Conservation (phyloP, 2,888 invertebrate species). For the Coenonympha glycerion region DNA sequence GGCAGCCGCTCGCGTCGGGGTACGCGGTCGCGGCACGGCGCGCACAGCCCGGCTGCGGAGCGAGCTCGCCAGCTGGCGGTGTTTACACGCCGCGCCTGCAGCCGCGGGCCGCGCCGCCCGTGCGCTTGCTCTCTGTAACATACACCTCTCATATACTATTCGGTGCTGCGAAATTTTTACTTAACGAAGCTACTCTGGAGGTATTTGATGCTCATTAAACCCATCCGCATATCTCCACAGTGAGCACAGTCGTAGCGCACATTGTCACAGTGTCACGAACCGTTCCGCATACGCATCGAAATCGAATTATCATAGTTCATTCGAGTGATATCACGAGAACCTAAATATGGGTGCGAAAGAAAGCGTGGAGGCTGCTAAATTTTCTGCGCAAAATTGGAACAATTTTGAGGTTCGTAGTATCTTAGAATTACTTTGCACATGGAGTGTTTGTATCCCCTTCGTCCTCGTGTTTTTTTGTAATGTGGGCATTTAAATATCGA, state of each 20-base stretch:
- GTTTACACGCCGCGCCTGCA: slow-evolving; percentile 67
- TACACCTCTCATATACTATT: slow-evolving; percentile 68
- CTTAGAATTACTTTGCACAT: slow-evolving; percentile 72
- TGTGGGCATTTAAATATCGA: slow-evolving; percentile 33
- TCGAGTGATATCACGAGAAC: slow-evolving; percentile 69
- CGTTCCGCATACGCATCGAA: slow-evolving; percentile 67
- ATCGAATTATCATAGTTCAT: slow-evolving; percentile 66
- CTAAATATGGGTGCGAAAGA: slow-evolving; percentile 86
- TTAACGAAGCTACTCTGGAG: slow-evolving; percentile 64
- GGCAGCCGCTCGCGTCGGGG: slow-evolving; percentile 34
- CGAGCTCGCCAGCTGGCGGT: slow-evolving; percentile 57
- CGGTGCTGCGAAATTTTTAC: slow-evolving; percentile 70
- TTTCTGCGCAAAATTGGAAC: slow-evolving; percentile 88
- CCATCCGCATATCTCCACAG: slow-evolving; percentile 57
- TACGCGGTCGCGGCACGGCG: slow-evolving; percentile 31
- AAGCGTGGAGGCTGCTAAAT: slow-evolving; percentile 87
- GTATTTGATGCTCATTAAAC: slow-evolving; percentile 67
- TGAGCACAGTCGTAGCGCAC: slow-evolving; percentile 64
- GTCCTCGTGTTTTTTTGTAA: slow-evolving; percentile 60
- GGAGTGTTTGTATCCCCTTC: slow-evolving; percentile 70
- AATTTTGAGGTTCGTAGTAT: slow-evolving; percentile 83
- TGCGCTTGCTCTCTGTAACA: slow-evolving; percentile 55
- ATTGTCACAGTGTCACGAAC: slow-evolving; percentile 60
- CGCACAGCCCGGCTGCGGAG: slow-evolving; percentile 34
- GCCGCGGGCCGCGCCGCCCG: slow-evolving; percentile 41